Conservation (phyloP, 2,113 vertebrate species). For the Oncorhynchus nerka region DNA sequence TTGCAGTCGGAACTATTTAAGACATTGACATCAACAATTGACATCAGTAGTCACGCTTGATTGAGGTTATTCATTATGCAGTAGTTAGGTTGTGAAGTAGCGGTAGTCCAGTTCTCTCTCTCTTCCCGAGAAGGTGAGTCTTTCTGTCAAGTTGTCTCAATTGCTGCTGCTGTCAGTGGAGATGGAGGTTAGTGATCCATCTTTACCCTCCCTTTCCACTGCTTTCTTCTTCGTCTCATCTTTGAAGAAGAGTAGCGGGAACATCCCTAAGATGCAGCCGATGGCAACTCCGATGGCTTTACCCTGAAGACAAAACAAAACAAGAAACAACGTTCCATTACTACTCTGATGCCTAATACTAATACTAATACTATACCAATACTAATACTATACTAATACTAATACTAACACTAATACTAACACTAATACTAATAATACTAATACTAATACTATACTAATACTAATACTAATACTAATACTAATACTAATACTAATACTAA, state of each 20-base stretch:
- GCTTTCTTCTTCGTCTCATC: conserved; percentile 88
- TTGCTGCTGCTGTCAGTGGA: not conserved
- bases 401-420: too few relatives aligned
- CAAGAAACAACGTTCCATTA: not conserved
- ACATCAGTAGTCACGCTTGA: conserved; percentile 36
- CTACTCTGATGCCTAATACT: too few relatives aligned
- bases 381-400: too few relatives aligned
- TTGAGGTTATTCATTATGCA: conserved; percentile 32
- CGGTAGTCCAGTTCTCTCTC: conserved; percentile 20
- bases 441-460: too few relatives aligned
- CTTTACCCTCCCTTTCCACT: conserved; percentile 60
- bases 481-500: too few relatives aligned
- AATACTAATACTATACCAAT: too few relatives aligned
- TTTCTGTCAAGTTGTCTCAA: conserved; percentile 14
- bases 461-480: too few relatives aligned
- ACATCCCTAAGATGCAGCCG: conserved; percentile 98
- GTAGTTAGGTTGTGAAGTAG: conserved; percentile 3
- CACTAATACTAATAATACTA: too few relatives aligned
- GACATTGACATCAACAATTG: conserved; percentile 19
- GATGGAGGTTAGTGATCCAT: conserved; percentile 17
- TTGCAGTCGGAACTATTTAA: conserved; percentile 17
- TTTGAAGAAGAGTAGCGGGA: conserved; percentile 91
- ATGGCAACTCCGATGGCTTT: conserved; percentile 95
- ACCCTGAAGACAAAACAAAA: conserved; percentile 72
- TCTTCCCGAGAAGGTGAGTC: conserved; percentile 37